Evolutionary conservation across 64 coral and sea anemone genomes (phyloP), one percentile per base, ranked within the genome.

Genomic region (Catalaphyllia jardinei): DNA sequence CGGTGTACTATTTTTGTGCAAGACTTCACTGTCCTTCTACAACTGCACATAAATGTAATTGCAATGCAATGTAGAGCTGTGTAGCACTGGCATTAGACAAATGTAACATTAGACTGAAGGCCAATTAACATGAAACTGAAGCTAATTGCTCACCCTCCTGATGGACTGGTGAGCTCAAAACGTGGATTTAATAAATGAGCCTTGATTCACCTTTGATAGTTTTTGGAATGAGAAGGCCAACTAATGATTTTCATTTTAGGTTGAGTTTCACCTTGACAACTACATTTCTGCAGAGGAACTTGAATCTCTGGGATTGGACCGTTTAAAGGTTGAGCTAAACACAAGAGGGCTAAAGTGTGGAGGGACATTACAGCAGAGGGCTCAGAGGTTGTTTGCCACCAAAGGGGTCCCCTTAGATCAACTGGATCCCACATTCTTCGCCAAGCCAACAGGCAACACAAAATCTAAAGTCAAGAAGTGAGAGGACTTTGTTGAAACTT

Each of bases 361-460:
- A 77, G 96, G 96, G 12, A 98, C 96, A 60, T 79, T 98, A 60
- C 96, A 98, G 29, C 93, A 98, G 76, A 94, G 96, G 67, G 96
- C 96, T 72, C 92, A 95, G 75, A 93, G 96, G 78, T 54, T 98
- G 61, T 98, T 95, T 75, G 74, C 91, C 10, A 90, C 93, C 67
- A 98, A 98, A 74, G 96, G 90, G 15, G 78, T 94, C 59, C 71
- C 94, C 10, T 67, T 93, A 27, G 87, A 96, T 61, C 82, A 96
- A 29, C 83, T 96, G 55, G 94, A 96, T 51, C 87, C 94, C 33
- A 74, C 94, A 12, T 86, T 96, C 30, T 96, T 96, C 87, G 91
- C 94, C 25, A 96, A 96, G 52, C 52, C 81, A 71, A 80, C 80
- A 17, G 89, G 89, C 52, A 82, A 73, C 78, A 93, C 93, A 10